These are phyloP conservation scores for Riptortus pedestris DNA, from an alignment of 1,140 invertebrate genomes.

Conservation along the genomic window DNA sequence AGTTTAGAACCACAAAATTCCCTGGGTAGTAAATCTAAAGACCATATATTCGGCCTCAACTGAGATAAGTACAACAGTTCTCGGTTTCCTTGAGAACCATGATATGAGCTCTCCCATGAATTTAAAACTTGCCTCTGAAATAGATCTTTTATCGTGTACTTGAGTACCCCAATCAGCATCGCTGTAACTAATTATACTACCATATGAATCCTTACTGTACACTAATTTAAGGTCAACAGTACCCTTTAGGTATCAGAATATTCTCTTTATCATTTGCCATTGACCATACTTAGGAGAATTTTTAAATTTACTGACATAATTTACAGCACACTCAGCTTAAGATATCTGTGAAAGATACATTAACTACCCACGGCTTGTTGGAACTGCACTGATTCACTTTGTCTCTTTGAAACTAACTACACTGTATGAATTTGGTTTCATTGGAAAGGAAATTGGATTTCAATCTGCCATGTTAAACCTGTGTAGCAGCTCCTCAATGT, in stretches of 20 bases:
- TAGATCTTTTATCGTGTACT: neutral
- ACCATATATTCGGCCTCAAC: neutral
- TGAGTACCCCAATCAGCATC: slow-evolving; percentile 4
- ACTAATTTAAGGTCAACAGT: neutral
- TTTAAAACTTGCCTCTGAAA: neutral
- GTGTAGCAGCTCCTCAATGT: neutral
- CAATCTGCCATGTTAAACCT: neutral
- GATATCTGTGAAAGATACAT: neutral
- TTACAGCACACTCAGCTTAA: neutral
- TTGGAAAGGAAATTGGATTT: too few relatives aligned
- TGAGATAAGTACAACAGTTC: neutral
- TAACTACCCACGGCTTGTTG: slow-evolving; percentile 32
- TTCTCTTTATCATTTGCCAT: neutral
- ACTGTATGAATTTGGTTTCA: neutral
- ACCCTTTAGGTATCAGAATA: neutral
- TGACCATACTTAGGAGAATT: neutral
- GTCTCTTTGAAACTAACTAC: neutral
- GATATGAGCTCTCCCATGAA: neutral
- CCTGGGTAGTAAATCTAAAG: neutral
- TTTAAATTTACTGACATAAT: neutral
- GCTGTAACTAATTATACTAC: neutral
- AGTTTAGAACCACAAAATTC: neutral
- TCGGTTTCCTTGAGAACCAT: neutral
- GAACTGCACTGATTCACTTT: slow-evolving; percentile 29
- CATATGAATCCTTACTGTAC: neutral